Evolutionary conservation across 2,113 vertebrate genomes (phyloP).

Genomic region (Shinisaurus crocodilurus): DNA sequence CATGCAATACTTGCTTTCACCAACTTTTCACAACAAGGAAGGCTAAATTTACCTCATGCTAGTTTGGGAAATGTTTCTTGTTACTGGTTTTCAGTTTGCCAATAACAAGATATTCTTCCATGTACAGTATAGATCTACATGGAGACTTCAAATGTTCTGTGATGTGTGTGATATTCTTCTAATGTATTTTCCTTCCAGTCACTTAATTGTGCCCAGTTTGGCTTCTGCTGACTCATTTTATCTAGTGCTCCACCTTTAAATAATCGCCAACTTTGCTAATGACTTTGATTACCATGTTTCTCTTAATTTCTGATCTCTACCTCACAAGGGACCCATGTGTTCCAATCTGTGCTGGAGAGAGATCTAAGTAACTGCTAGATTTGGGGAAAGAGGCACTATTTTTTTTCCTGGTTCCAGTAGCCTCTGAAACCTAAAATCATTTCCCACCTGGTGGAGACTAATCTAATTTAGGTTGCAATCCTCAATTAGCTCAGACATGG

Average conservation of each 20-base stretch:
- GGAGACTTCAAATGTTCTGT: not conserved
- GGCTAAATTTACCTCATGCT: not conserved
- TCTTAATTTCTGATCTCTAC: too few species aligned
- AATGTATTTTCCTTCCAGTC: not conserved
- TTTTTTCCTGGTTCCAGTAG: not conserved
- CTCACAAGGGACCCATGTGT: too few species aligned
- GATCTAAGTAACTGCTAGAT: too few species aligned
- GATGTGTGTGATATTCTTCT: not conserved
- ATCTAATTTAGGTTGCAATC: not conserved
- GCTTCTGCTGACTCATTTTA: not conserved
- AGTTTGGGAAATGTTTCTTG: not conserved
- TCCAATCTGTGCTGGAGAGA: too few species aligned
- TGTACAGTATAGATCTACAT: not conserved
- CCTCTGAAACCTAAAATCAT: not conserved
- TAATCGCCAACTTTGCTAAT: not conserved
- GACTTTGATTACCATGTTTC: not conserved
- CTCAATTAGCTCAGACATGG: not conserved
- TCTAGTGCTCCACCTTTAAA: not conserved
- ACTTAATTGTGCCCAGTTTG: not conserved
- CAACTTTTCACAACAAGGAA: not conserved
- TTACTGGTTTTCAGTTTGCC: not conserved
- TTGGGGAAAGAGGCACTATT: not conserved
- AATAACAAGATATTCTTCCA: not conserved
- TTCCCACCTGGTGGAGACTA: not conserved
- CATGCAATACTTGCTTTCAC: not conserved